These are phyloP conservation scores for Charanyca ferruginea DNA, from an alignment of 2,888 invertebrate genomes.

Conservation along the genomic window DNA sequence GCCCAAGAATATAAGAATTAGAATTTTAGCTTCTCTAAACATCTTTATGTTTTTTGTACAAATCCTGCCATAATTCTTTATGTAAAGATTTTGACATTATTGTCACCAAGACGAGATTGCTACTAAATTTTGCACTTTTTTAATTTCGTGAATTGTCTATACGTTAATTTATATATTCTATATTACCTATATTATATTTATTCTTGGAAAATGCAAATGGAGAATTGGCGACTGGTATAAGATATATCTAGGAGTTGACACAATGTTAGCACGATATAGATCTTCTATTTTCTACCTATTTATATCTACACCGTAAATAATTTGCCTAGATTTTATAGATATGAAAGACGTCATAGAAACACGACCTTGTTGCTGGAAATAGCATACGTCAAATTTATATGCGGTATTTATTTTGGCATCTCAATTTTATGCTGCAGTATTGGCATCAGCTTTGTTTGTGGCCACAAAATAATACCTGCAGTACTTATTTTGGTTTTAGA, in stretches of 20 bases:
- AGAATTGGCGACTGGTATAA: not conserved
- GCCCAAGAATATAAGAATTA: no score
- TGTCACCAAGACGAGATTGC: no score
- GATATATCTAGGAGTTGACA: not conserved
- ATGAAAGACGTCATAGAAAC: slow-evolving; percentile 45
- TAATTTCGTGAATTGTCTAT: no score
- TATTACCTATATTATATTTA: no score
- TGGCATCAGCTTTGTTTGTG: slow-evolving; percentile 36
- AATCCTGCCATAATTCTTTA: no score
- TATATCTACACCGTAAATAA: slow-evolving; percentile 24
- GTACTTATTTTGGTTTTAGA: slow-evolving; percentile 12
- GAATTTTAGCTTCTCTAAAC: no score
- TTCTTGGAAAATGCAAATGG: not conserved
- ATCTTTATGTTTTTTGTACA: no score
- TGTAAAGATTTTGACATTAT: no score
- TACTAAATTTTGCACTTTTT: no score
- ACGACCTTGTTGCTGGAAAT: slow-evolving; percentile 57
- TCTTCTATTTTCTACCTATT: slow-evolving; percentile 17
- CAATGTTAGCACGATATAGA: not conserved
- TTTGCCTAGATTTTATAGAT: slow-evolving; percentile 48
- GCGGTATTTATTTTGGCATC: slow-evolving; percentile 50
- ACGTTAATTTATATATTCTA: no score
- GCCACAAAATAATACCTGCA: slow-evolving; percentile 29
- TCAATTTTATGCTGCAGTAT: slow-evolving; percentile 40
- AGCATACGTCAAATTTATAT: slow-evolving; percentile 42